phyloP scores from a whole-genome alignment of 2,113 vertebrate genomes.

The Cettia cetti region DNA sequence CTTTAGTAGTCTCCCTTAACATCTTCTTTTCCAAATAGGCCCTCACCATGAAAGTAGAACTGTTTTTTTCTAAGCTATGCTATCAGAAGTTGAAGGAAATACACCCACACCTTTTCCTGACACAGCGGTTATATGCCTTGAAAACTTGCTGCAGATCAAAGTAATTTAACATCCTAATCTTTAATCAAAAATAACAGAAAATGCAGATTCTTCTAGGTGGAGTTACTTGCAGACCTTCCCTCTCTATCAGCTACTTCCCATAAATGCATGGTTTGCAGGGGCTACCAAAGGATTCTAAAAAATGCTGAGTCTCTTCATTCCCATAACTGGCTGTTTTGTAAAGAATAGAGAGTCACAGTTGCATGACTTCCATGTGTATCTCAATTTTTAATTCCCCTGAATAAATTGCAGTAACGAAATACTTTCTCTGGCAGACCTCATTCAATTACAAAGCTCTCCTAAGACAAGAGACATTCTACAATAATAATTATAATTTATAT shows the following conservation, averaged over 20 bases:
- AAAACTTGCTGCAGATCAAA: not conserved
- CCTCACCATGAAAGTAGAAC: not conserved
- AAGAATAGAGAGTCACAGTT: not conserved
- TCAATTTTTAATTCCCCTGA: not conserved
- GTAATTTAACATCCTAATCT: not conserved
- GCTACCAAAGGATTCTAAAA: not conserved
- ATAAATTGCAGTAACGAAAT: not conserved
- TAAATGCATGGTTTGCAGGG: not conserved
- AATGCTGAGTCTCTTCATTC: not conserved
- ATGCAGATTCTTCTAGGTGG: not conserved
- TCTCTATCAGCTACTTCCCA: not conserved
- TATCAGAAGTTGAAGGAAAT: not conserved
- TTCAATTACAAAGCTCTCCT: not conserved
- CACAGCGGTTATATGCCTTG: not conserved
- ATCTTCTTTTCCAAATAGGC: not conserved
- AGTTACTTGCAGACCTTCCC: not conserved
- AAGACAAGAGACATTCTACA: not conserved
- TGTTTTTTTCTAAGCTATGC: not conserved
- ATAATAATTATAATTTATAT: not conserved
- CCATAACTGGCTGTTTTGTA: not conserved
- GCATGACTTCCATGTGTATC: not conserved
- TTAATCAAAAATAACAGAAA: not conserved
- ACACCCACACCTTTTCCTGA: not conserved
- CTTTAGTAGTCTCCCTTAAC: not conserved
- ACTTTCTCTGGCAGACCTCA: not conserved